These are phyloP conservation scores for Rhea americana DNA, from an alignment of 2,113 vertebrate species.

Conservation along the genomic window DNA sequence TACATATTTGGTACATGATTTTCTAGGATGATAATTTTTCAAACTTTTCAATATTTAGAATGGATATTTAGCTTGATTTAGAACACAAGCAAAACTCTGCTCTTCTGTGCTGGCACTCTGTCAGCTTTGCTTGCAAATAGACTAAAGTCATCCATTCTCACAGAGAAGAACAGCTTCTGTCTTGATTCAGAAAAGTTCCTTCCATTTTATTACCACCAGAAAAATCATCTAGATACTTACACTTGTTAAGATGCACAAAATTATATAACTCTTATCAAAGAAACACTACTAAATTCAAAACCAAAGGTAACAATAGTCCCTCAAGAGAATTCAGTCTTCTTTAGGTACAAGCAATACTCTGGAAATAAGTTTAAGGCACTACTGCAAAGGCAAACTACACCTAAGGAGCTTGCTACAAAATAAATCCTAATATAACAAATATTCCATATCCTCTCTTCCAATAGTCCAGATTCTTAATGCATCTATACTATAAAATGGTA, in stretches of 20 bases:
- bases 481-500: not conserved
- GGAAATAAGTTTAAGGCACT: not conserved
- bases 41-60: not conserved
- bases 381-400: not conserved
- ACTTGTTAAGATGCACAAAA: constrained; percentile 9
- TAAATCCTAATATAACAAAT: not conserved
- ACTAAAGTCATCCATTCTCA: not conserved
- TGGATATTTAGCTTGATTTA: not conserved
- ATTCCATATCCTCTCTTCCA: not conserved
- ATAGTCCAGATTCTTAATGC: not conserved
- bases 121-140: not conserved
- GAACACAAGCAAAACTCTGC: not conserved
- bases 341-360: not conserved
- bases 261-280: not conserved
- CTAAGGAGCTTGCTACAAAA: not conserved
- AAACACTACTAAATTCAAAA: constrained; percentile 2
- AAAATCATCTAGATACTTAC: not conserved
- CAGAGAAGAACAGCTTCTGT: not conserved
- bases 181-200: not conserved
- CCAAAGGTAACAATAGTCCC: not conserved
- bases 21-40: not conserved
- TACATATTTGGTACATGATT: not conserved
- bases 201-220: not conserved
- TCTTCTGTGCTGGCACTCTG: not conserved
- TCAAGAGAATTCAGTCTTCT: no score